Evolutionary conservation across 2,113 vertebrate species (phyloP), one percentile per base, ranked within the genome.

Genomic region (Spea bombifrons): DNA sequence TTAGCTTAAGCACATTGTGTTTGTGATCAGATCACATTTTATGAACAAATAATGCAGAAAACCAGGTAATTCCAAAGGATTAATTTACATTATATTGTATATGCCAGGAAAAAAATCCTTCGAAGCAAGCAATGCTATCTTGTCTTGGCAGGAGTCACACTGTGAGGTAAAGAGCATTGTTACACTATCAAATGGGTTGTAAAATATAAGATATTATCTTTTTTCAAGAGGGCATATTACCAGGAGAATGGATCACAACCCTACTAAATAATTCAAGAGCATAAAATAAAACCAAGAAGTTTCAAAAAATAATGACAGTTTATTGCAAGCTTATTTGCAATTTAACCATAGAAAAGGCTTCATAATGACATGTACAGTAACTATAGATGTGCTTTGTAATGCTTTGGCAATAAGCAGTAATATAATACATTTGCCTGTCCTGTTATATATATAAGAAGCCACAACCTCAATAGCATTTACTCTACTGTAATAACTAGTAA

Each of bases 231-330:
- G 70, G 71, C 44, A 74, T 74, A 68, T 68, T 80, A 74, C 50
- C 65, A 49, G 68, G 64, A 74, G 78, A 80, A 61, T 74, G 65
- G 78, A 80, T 80, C 78, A 80, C 71, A 80, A 74, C 78, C 78
- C 71, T 74, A 73, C 52, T 80, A 74, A 80, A 80, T 80, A 74
- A 80, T 80, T 80, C 78, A 80, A 80, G 16, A 80, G 64, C 65
- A 73, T 66, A 80, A 73, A 74, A 80, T 74, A 71, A 80, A 74
- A 74, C 71, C 73, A 80, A 80, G 16, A 64, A 80, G 77, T 80
- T 68, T 80, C 5, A 79, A 80, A 80, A 30, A 74, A 80, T 74
- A 50, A 80, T 73, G 78, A 46, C 65, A 73, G 67, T 79, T 80
- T 80, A 68, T 74, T 74, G 71, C 64, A 74, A 67, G 71, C 71